Conservation (phyloP, 1,140 invertebrate species). For the Drosophila paulistorum region DNA sequence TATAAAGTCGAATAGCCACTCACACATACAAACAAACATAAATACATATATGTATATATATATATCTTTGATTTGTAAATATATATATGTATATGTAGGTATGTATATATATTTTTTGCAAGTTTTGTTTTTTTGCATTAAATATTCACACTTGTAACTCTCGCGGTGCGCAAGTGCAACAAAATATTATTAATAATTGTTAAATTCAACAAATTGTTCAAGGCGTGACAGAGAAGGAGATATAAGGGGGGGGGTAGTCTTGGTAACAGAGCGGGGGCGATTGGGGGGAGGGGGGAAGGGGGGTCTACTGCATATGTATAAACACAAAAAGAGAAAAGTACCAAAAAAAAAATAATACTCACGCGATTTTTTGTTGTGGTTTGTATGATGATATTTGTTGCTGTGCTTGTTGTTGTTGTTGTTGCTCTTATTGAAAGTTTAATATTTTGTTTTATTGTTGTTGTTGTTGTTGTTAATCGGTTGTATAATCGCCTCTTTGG, state of each 20-base stretch:
- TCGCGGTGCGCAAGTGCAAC: conserved; percentile 3
- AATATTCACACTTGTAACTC: conserved; percentile 7
- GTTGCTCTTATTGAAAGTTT: conserved; percentile 17
- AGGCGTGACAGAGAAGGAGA: neutral
- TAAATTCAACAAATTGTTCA: conserved; percentile 30
- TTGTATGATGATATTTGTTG: conserved; percentile 9
- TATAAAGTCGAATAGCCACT: conserved; percentile 13
- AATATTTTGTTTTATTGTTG: neutral
- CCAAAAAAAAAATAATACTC: conserved; percentile 1
- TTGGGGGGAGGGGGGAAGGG: neutral
- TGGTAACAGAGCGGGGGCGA: neutral
- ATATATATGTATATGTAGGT: neutral
- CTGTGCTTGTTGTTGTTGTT: neutral
- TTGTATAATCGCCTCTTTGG: neutral
- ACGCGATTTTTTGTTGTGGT: conserved; percentile 11
- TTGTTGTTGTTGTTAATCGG: conserved; percentile 6
- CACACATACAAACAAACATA: neutral
- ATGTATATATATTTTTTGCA: neutral
- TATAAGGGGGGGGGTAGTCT: neutral
- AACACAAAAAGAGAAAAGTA: neutral
- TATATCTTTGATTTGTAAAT: neutral
- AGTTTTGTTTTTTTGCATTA: conserved; percentile 6
- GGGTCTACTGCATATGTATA: neutral
- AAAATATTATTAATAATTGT: conserved; percentile 38
- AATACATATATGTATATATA: neutral